Evolutionary conservation across 37 sponge, comb jelly and placozoan genomes (phyloP), one percentile per base, ranked within the genome.

Genomic region (Mnemiopsis leidyi): DNA sequence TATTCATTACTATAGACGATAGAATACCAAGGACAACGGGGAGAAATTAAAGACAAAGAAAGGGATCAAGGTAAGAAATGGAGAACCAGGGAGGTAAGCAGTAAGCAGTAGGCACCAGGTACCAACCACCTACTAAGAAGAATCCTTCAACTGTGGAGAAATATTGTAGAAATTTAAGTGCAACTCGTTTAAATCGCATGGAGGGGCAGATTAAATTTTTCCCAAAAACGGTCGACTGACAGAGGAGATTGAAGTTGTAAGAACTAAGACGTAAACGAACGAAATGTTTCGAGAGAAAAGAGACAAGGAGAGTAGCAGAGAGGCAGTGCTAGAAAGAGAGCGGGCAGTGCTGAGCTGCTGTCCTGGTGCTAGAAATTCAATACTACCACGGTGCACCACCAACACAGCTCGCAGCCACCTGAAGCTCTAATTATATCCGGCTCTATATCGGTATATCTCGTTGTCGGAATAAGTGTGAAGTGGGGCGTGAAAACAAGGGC

Each of bases 291-390:
- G 75, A 28, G 75, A 71, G 30, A 28, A 18, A 28, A 18, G 23
- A 18, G 23, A 18, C 30, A 71, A 24, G 20, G 75, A 71, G 75
- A 71, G 75, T 23, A 24, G 13, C 5, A 5, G 75, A 71, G 75
- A 71, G 75, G 20, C n/a, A 71, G 75, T 5, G 23, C 26, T n/a
- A 71, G 75, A 71, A 28, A 71, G 75, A 71, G n/a, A n/a, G n/a
- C n/a, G n/a, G n/a, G n/a, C n/a, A n/a, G 75, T 48, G 9, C 61
- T 48, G 13, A 13, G 13, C 61, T 13, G 13, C 9, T 48, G 9
- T 13, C 61, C 9, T 5, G 13, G 61, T 48, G 61, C 61, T 48
- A 48, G 61, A 48, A 48, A 48, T 13, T 13, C 13, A 48, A 48
- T 48, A 48, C 61, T 48, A n/a, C n/a, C n/a, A n/a, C n/a, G 61